phyloP scores from a whole-genome alignment of 1,140 invertebrate species.

The Asobara japonica region DNA sequence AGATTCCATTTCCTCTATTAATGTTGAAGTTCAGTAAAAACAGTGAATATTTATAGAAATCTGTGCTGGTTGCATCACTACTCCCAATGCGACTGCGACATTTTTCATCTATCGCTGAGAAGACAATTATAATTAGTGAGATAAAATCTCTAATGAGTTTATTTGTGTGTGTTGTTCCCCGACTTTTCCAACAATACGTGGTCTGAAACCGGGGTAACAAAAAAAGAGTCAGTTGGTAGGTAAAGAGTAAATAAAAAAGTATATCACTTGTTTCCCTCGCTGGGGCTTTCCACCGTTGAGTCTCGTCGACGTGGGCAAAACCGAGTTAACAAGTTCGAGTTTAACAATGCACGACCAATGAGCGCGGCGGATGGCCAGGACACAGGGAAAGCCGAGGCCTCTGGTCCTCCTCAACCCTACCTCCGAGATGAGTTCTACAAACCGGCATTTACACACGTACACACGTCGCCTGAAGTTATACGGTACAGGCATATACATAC shows the following conservation, averaged over 20 bases:
- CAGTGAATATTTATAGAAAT: no score
- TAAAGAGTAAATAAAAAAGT: constrained; percentile 17
- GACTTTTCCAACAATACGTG: neutral
- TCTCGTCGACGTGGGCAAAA: constrained; percentile 26
- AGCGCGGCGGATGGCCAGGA: constrained; percentile 24
- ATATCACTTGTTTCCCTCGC: constrained; percentile 1
- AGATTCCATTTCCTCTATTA: no score
- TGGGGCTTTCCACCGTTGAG: constrained; percentile 1
- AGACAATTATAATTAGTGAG: neutral
- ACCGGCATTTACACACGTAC: neutral
- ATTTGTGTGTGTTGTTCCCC: neutral
- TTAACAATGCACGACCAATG: constrained; percentile 40
- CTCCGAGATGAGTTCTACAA: constrained; percentile 19
- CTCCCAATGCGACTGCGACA: no score
- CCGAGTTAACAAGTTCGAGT: constrained; percentile 41
- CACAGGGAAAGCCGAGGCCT: constrained; percentile 19
- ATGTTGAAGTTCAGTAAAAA: no score
- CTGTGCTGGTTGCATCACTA: no score
- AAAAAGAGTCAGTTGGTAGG: neutral
- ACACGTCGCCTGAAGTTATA: neutral
- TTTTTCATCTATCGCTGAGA: no score
- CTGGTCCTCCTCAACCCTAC: neutral
- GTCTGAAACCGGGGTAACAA: neutral
- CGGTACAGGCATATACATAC: neutral
- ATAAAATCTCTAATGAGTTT: neutral